Evolutionary conservation across 1,140 invertebrate species (phyloP), one percentile per base, ranked within the genome.

Genomic region (Drosophila tsacasi): DNA sequence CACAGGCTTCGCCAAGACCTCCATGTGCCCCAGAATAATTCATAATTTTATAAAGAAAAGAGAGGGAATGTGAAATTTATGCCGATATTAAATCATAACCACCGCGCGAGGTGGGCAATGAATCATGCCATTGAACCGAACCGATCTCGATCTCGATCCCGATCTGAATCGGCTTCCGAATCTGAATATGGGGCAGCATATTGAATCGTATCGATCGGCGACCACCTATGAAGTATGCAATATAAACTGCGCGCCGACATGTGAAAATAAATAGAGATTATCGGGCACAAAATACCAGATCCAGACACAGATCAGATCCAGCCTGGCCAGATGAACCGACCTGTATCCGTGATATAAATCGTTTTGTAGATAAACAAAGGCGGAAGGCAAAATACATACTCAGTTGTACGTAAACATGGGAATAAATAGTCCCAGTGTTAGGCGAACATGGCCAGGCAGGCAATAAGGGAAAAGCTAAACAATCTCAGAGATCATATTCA

Each of bases 181-280:
- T 23, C 44, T 47, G 50, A 19, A 9, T 7, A n/a, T n/a, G 21
- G 23, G 37, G 12, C 21, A 25, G 47, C 42, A 69, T 84, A 81
- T 80, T 74, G 72, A 79, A 81, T 76, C 73, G 78, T 72, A 52
- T 66, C 55, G 59, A 64, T 50, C 50, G 15, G 9, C 64, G 83
- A 89, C 84, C 84, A 89, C 84, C 84, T 76, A 89, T 79, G 84
- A 89, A 89, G 84, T 89, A 89, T 81, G 85, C 81, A 89, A 90
- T 81, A 89, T 89, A 90, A 89, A 90, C 81, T 86, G 58, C 72
- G 65, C 30, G 62, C 65, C 54, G 83, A 89, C 80, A 89, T 64
- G 65, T 76, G 66, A 74, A 90, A 90, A 89, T 81, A 89, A 90
- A 84, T 84, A 90, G 40, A 64, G 52, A 63, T 59, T 59, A 63